phyloP scores from a whole-genome alignment of 2,888 invertebrate species.

The Heliconius cydno region DNA sequence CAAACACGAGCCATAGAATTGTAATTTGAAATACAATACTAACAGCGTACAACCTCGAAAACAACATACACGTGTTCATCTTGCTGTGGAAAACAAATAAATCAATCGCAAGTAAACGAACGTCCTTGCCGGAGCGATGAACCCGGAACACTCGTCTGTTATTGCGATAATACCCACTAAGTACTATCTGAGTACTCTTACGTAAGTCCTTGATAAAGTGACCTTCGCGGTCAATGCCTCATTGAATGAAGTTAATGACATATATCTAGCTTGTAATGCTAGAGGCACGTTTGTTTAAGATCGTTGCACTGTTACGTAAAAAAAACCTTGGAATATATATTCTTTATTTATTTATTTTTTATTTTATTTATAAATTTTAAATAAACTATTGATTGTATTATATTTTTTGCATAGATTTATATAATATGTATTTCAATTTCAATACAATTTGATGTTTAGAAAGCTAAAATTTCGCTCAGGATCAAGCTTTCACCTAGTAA shows the following conservation, averaged over 20 bases:
- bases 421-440: not conserved
- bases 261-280: conserved; percentile 43
- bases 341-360: conserved; percentile 16
- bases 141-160: conserved; percentile 71
- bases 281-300: conserved; percentile 40
- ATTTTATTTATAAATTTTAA: not conserved
- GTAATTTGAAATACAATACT: conserved; percentile 22
- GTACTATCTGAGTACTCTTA: conserved; percentile 68
- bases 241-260: conserved; percentile 54
- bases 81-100: conserved; percentile 49
- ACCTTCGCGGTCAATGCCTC: conserved; percentile 72
- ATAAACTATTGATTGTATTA: not conserved
- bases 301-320: conserved; percentile 41
- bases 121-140: conserved; percentile 76
- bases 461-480: conserved; percentile 15
- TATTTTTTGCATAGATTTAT: not conserved
- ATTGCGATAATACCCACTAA: conserved; percentile 58
- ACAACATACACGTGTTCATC: conserved; percentile 51
- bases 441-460: conserved; percentile 8
- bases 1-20: conserved; percentile 34
- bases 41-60: conserved; percentile 17
- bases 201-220: conserved; percentile 69
- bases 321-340: conserved; percentile 17
- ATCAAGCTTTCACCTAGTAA: conserved; percentile 1
- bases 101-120: conserved; percentile 58